phyloP scores from a whole-genome alignment of 2,113 vertebrate genomes.

The Boleophthalmus pectinirostris region DNA sequence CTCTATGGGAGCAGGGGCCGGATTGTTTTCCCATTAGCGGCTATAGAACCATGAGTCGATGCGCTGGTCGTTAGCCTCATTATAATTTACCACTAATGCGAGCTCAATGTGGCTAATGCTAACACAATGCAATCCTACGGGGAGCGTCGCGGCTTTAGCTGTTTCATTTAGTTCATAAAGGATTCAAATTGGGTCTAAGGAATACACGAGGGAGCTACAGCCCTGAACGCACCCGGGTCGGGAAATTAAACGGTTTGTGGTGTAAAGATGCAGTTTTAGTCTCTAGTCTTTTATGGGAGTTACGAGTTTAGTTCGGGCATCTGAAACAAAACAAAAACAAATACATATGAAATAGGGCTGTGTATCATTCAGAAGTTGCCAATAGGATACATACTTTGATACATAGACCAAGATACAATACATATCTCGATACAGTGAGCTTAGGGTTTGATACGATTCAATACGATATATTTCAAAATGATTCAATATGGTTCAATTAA shows the following conservation, averaged over 20 bases:
- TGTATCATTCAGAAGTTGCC: too few relatives aligned
- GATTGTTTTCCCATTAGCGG: conserved; percentile 76
- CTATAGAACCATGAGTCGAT: conserved; percentile 75
- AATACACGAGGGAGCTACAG: conserved; percentile 14
- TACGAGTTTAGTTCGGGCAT: background rate
- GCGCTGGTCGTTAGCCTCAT: conserved; percentile 69
- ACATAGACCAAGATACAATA: too few relatives aligned
- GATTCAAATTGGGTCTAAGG: conserved; percentile 22
- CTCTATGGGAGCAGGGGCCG: conserved; percentile 47
- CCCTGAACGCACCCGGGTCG: background rate
- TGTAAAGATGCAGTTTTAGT: background rate
- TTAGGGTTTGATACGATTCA: too few relatives aligned
- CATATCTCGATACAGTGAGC: too few relatives aligned
- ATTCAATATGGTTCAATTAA: too few relatives aligned
- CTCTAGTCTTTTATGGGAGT: background rate
- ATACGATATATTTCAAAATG: too few relatives aligned
- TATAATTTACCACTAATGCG: conserved; percentile 75
- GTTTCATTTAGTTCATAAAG: conserved; percentile 39
- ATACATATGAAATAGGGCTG: too few relatives aligned
- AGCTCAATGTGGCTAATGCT: conserved; percentile 49
- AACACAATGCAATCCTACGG: conserved; percentile 45
- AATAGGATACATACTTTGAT: too few relatives aligned
- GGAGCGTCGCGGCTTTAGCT: conserved; percentile 38
- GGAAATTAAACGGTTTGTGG: background rate
- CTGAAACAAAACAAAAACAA: too few relatives aligned